phyloP scores from a whole-genome alignment of 2,113 vertebrate species.

The Lagopus leucura region DNA sequence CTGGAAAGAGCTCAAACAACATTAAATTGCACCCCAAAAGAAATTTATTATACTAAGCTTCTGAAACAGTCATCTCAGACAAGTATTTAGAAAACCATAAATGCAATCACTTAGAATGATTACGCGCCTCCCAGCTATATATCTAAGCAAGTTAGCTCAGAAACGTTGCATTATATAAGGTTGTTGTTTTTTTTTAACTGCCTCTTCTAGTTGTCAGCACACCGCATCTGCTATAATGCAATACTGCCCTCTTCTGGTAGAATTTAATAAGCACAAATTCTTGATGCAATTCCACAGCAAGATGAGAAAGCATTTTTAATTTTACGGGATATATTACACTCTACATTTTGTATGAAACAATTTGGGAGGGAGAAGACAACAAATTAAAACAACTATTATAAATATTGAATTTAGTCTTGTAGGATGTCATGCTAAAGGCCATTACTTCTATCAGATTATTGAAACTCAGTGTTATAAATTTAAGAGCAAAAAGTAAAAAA shows the following conservation, averaged over 20 bases:
- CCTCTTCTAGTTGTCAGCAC: neutral
- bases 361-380: no score
- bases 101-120: neutral
- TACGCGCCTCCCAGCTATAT: neutral
- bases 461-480: fast-evolving
- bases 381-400: neutral
- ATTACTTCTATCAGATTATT: neutral
- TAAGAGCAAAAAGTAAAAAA: neutral
- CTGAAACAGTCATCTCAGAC: neutral
- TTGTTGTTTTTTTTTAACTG: neutral
- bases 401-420: neutral
- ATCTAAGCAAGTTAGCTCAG: neutral
- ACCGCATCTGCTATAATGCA: neutral
- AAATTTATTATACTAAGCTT: fast-evolving
- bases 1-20: neutral
- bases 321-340: neutral
- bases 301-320: neutral
- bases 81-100: neutral
- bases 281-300: neutral
- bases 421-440: neutral
- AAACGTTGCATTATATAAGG: neutral
- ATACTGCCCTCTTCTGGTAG: conserved; percentile 57
- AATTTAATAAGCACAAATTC: neutral
- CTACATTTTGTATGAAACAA: neutral
- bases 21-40: neutral